phyloP scores from a whole-genome alignment of 2,888 invertebrate genomes.

The Bembecia ichneumoniformis region DNA sequence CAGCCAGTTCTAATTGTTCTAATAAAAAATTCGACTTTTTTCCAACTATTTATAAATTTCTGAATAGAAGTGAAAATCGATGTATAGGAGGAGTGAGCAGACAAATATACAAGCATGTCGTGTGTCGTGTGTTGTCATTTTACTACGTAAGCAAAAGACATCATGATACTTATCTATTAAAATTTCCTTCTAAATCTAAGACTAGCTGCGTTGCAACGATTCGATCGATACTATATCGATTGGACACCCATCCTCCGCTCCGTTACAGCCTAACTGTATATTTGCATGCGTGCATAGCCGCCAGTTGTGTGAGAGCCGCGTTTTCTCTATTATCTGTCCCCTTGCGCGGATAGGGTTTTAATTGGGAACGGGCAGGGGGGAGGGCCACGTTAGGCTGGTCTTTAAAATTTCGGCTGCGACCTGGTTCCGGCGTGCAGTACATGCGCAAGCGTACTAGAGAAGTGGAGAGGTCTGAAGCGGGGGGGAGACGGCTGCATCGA shows the following conservation, averaged over 20 bases:
- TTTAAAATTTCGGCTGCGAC: conserved; percentile 59
- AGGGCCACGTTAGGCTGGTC: conserved; percentile 37
- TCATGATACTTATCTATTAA: neutral
- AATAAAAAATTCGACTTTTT: no score
- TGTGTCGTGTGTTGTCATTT: no score
- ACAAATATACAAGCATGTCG: no score
- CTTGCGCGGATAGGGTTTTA: conserved; percentile 6
- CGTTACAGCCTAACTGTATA: conserved; percentile 64
- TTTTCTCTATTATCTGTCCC: conserved; percentile 26
- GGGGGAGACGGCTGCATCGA: conserved; percentile 52
- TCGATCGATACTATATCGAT: conserved; percentile 53
- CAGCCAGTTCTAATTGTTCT: no score
- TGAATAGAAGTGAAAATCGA: no score
- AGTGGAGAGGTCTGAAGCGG: conserved; percentile 16
- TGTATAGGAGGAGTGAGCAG: no score
- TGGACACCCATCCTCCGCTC: conserved; percentile 41
- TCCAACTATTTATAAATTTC: no score
- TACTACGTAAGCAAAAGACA: no score
- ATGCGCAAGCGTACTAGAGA: conserved; percentile 60
- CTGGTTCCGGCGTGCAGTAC: conserved; percentile 67
- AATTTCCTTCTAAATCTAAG: neutral
- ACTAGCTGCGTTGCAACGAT: conserved; percentile 2
- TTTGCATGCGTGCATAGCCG: conserved; percentile 66
- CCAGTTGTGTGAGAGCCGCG: conserved; percentile 30
- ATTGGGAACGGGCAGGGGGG: conserved; percentile 25